Conservation (phyloP, 2,888 invertebrate species). For the Metopia argyrocephala region DNA sequence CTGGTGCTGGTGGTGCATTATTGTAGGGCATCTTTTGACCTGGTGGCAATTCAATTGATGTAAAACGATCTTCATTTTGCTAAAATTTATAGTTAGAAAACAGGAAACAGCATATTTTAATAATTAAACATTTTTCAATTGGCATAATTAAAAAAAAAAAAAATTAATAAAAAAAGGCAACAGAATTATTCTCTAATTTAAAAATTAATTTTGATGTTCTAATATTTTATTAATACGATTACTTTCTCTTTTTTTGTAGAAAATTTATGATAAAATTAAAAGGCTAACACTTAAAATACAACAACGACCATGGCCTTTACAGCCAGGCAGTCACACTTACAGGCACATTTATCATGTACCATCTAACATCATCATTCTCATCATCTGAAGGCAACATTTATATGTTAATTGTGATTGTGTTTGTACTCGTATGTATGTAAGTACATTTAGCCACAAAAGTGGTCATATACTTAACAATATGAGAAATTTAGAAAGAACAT, state of each 20-base stretch:
- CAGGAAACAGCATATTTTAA: background rate
- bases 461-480: background rate
- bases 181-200: background rate
- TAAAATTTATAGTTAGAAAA: constrained; percentile 53
- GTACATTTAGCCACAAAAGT: constrained; percentile 2
- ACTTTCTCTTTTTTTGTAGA: constrained; percentile 8
- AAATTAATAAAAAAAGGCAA: background rate
- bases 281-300: constrained; percentile 29
- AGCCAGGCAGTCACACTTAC: background rate
- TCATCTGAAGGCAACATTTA: background rate
- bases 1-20: constrained; percentile 55
- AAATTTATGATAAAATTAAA: constrained; percentile 50
- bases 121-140: background rate
- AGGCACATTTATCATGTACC: background rate
- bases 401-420: background rate
- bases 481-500: background rate
- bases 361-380: background rate
- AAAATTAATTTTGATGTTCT: constrained; percentile 11
- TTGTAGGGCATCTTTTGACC: constrained; percentile 63
- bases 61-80: constrained; percentile 74
- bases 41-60: constrained; percentile 69
- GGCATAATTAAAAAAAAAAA: background rate
- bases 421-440: background rate
- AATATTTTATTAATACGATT: constrained; percentile 35
- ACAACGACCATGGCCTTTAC: constrained; percentile 21